A percentile compares a stretch with the other conserved stretches of the same genome.
These are phyloP conservation scores for Lordiphosa fenestrarum DNA, from an alignment of 2,888 invertebrate species.

Conservation along the genomic window DNA sequence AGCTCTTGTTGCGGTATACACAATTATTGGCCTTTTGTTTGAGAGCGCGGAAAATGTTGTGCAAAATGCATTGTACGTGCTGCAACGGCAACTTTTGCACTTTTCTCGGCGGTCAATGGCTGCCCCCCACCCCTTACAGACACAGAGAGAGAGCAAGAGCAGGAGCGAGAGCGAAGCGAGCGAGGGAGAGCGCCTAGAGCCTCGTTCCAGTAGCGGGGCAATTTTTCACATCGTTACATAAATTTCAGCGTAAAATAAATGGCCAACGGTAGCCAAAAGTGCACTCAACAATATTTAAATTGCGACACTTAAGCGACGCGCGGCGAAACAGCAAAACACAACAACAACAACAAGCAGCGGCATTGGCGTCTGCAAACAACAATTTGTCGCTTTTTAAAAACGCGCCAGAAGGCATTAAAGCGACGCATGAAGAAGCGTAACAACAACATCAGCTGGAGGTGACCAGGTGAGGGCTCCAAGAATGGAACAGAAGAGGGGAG, in stretches of 20 bases:
- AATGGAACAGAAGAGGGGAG: no score
- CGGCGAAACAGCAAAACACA: slow-evolving; percentile 25
- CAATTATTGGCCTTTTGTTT: slow-evolving; percentile 53
- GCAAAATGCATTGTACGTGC: slow-evolving; percentile 74
- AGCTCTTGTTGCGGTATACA: slow-evolving; percentile 27
- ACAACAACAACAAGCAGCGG: slow-evolving; percentile 9
- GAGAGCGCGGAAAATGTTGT: slow-evolving; percentile 65
- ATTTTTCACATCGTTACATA: slow-evolving; percentile 75
- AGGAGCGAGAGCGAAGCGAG: slow-evolving; percentile 4
- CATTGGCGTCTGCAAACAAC: slow-evolving; percentile 70
- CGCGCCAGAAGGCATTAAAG: slow-evolving; percentile 67
- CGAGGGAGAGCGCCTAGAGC: slow-evolving; percentile 36
- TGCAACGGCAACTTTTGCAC: slow-evolving; percentile 32
- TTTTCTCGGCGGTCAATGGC: slow-evolving; percentile 54
- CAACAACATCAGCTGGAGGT: no score
- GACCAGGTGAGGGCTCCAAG: no score
- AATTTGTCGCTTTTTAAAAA: slow-evolving; percentile 70
- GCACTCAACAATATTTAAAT: slow-evolving; percentile 73
- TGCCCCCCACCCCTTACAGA: slow-evolving; percentile 16
- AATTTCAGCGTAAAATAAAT: slow-evolving; percentile 70
- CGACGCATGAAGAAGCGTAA: slow-evolving; percentile 17
- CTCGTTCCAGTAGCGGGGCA: slow-evolving; percentile 54
- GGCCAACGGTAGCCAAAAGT: slow-evolving; percentile 73
- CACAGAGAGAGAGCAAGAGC: slow-evolving; percentile 6
- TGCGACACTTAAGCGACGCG: slow-evolving; percentile 67